phyloP scores from a whole-genome alignment of 2,888 invertebrate species.

The Hylaea fasciaria region DNA sequence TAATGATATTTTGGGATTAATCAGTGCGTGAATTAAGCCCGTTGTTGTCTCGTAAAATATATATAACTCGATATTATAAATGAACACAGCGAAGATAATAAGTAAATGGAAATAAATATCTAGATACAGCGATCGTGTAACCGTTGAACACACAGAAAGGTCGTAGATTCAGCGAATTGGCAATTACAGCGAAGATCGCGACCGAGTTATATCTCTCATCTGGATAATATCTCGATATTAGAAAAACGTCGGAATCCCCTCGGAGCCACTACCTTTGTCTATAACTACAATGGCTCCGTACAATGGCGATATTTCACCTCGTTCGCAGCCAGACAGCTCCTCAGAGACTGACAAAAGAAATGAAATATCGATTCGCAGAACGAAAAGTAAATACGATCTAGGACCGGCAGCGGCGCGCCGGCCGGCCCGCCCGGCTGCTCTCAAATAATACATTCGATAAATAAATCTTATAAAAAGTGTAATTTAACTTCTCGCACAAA shows the following conservation, averaged over 20 bases:
- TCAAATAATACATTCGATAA: conserved; percentile 12
- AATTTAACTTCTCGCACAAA: conserved; percentile 33
- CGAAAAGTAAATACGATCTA: conserved; percentile 33
- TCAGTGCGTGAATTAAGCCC: too few species aligned
- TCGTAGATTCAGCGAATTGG: conserved; percentile 9
- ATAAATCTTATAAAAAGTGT: conserved; percentile 32
- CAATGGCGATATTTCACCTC: conserved; percentile 41
- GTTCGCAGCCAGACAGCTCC: conserved; percentile 29
- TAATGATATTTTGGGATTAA: too few species aligned
- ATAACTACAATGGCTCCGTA: conserved; percentile 28
- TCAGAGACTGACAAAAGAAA: conserved; percentile 44
- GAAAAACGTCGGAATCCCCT: conserved; percentile 16
- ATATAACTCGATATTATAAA: too few species aligned
- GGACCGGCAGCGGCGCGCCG: conserved; percentile 3
- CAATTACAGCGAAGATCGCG: conserved; percentile 13
- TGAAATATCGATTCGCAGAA: conserved; percentile 50
- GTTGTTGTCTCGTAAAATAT: too few species aligned
- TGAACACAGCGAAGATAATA: too few species aligned
- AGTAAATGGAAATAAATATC: too few species aligned
- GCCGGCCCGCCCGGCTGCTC: conserved; percentile 5
- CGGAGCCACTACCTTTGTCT: conserved; percentile 37
- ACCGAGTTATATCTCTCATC: conserved; percentile 27
- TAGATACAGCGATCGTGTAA: too few species aligned
- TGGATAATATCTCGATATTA: conserved; percentile 21
- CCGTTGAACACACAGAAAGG: too few species aligned